These are phyloP conservation scores for Andrena marginata DNA, from an alignment of 2,888 invertebrate genomes.

Conservation along the genomic window DNA sequence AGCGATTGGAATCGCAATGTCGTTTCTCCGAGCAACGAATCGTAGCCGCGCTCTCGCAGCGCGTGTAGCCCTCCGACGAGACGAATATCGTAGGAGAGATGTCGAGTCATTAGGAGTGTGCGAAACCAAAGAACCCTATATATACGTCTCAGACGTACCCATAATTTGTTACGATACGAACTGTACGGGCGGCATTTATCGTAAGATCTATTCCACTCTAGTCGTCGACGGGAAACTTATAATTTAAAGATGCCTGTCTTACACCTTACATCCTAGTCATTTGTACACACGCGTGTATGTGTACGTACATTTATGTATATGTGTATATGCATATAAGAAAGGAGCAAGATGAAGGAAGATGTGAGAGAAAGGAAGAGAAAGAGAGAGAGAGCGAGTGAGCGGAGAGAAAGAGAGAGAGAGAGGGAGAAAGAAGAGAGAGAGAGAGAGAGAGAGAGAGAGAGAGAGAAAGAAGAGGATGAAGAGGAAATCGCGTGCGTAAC, in stretches of 20 bases:
- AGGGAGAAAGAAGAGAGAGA: no score
- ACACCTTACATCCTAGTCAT: slow-evolving; percentile 82
- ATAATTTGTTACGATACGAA: not conserved
- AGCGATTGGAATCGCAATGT: not conserved
- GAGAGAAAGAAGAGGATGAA: not conserved
- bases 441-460: no score
- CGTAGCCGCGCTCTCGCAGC: not conserved
- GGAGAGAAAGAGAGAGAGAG: no score
- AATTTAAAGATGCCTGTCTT: slow-evolving; percentile 74
- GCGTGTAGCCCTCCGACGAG: not conserved
- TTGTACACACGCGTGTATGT: slow-evolving; percentile 77
- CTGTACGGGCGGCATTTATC: slow-evolving; percentile 3
- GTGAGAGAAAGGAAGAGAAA: no score
- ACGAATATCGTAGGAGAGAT: not conserved
- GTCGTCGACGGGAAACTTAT: slow-evolving; percentile 66
- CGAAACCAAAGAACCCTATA: not conserved
- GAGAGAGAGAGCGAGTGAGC: no score
- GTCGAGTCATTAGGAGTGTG: not conserved
- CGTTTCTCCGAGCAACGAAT: slow-evolving; percentile 5
- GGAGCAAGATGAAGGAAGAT: slow-evolving; percentile 14
- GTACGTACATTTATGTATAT: slow-evolving; percentile 63
- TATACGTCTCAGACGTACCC: not conserved
- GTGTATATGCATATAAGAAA: slow-evolving; percentile 70
- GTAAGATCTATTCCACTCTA: slow-evolving; percentile 56
- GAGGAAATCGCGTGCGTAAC: slow-evolving; percentile 27